Conservation (phyloP, 2,797 vertebrate species). For the Microchirus variegatus region DNA sequence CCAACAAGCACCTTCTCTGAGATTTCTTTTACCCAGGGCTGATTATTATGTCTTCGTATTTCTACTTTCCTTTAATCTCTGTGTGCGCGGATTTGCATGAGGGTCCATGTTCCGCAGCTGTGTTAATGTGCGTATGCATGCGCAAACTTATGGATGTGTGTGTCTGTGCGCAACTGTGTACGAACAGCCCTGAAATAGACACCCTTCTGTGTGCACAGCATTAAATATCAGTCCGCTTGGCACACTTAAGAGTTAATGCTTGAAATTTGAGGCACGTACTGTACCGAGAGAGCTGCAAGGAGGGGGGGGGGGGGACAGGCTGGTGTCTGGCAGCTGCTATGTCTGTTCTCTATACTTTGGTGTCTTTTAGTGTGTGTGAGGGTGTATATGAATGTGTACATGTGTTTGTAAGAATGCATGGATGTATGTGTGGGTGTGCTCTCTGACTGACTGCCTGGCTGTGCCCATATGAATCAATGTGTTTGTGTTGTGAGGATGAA, state of each 20-base stretch:
- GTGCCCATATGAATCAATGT: constrained; percentile 51
- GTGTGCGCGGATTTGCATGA: constrained; percentile 13
- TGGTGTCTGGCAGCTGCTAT: constrained; percentile 72
- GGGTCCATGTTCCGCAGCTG: neutral
- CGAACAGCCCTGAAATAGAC: constrained; percentile 45
- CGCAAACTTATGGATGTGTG: neutral
- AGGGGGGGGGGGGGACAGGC: constrained; percentile 4
- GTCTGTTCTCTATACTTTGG: constrained; percentile 67
- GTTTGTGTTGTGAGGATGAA: constrained; percentile 31
- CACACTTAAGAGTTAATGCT: constrained; percentile 65
- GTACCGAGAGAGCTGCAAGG: constrained; percentile 64
- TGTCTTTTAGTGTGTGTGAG: constrained; percentile 62
- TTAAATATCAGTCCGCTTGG: constrained; percentile 60
- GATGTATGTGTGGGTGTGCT: constrained; percentile 20
- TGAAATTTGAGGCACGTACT: constrained; percentile 79
- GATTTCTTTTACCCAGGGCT: constrained; percentile 66
- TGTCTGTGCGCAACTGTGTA: constrained; percentile 1
- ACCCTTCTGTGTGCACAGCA: constrained; percentile 31
- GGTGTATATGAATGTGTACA: constrained; percentile 46
- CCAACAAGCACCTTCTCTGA: constrained; percentile 63
- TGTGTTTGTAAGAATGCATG: constrained; percentile 42
- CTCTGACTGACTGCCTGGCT: constrained; percentile 15
- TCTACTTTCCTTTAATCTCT: constrained; percentile 44
- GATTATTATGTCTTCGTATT: constrained; percentile 53
- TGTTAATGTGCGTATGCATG: neutral